phyloP scores from a whole-genome alignment of 2,888 invertebrate genomes.

The Pollenia labialis region DNA sequence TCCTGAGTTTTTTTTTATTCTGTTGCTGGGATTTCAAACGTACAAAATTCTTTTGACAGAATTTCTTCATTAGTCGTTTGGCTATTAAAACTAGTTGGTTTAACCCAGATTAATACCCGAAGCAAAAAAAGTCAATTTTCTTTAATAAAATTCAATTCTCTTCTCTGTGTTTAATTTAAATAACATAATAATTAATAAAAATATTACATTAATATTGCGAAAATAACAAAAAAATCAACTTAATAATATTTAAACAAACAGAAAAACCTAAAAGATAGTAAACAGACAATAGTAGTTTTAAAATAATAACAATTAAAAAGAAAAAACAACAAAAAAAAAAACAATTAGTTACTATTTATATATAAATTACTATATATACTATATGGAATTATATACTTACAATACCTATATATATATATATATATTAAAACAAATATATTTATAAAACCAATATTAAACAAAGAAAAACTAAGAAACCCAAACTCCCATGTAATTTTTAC shows the following conservation, averaged over 20 bases:
- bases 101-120: no score
- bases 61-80: no score
- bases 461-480: constrained; percentile 44
- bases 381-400: constrained; percentile 69
- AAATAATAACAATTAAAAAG: constrained; percentile 71
- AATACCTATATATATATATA: constrained; percentile 63
- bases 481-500: constrained; percentile 71
- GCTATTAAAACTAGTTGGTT: no score
- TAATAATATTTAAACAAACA: constrained; percentile 41
- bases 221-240: constrained; percentile 5
- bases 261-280: constrained; percentile 73
- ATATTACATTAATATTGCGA: neutral
- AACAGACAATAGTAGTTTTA: constrained; percentile 79
- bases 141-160: no score
- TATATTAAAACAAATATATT: constrained; percentile 68
- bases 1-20: no score
- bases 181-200: neutral
- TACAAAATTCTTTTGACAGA: no score
- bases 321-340: constrained; percentile 67
- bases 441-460: constrained; percentile 60
- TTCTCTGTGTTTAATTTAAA: neutral
- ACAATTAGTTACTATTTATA: constrained; percentile 73
- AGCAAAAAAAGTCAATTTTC: no score
- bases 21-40: no score
- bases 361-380: constrained; percentile 68